Evolutionary conservation across 1,140 invertebrate genomes (phyloP).

Genomic region (Drosophila murphyi): DNA sequence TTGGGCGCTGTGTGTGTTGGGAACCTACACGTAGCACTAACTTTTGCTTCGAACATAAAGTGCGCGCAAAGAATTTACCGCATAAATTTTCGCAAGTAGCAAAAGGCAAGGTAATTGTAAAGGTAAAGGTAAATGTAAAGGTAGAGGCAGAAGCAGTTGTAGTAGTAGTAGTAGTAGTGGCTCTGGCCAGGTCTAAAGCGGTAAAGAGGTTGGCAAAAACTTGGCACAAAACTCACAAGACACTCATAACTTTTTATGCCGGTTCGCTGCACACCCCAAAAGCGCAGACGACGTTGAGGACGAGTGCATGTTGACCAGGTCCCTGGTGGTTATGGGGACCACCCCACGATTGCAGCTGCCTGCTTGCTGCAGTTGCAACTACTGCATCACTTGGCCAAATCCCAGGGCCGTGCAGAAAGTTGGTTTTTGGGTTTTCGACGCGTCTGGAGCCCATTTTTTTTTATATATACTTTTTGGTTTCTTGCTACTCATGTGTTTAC

Average conservation of each 20-base stretch:
- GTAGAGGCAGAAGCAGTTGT: slow-evolving; percentile 23
- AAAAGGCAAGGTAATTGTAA: slow-evolving; percentile 62
- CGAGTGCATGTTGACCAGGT: slow-evolving; percentile 53
- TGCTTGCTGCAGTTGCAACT: slow-evolving; percentile 42
- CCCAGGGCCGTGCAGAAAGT: slow-evolving; percentile 53
- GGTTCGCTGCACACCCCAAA: slow-evolving; percentile 71
- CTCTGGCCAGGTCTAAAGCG: background rate
- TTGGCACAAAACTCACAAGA: slow-evolving; percentile 82
- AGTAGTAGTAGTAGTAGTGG: background rate
- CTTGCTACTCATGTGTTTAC: slow-evolving; percentile 79
- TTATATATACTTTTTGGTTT: slow-evolving; percentile 25
- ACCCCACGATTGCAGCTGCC: slow-evolving; percentile 66
- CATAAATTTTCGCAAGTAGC: slow-evolving; percentile 82
- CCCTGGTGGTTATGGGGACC: slow-evolving; percentile 41
- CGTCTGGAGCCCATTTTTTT: slow-evolving; percentile 34
- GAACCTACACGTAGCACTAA: slow-evolving; percentile 78
- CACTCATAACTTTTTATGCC: slow-evolving; percentile 83
- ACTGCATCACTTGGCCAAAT: slow-evolving; percentile 72
- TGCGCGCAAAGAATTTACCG: slow-evolving; percentile 82
- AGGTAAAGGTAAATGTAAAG: slow-evolving; percentile 40
- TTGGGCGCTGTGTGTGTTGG: background rate
- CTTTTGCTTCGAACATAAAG: slow-evolving; percentile 83
- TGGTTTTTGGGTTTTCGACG: slow-evolving; percentile 49
- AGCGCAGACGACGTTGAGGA: slow-evolving; percentile 18
- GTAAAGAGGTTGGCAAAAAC: slow-evolving; percentile 32